Percentiles rank a stretch among this genome's conserved stretches.
These are phyloP conservation scores for Ennomos quercinarius DNA, from an alignment of 2,888 invertebrate genomes.

Conservation along the genomic window DNA sequence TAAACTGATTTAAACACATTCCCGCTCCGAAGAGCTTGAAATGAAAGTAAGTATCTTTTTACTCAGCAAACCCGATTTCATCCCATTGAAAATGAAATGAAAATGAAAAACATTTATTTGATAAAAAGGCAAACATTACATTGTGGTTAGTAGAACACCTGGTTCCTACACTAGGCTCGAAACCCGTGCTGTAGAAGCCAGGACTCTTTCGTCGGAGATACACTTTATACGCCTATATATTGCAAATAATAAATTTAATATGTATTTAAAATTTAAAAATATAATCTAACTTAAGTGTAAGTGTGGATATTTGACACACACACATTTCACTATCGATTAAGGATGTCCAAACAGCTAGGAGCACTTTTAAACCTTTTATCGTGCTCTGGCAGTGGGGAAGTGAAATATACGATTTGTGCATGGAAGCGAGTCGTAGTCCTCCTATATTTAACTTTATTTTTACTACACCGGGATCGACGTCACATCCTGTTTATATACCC, in stretches of 20 bases:
- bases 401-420: constrained; percentile 51
- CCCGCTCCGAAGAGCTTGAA: not conserved
- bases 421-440: constrained; percentile 5
- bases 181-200: too few species aligned
- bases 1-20: not conserved
- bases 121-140: too few species aligned
- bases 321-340: constrained; percentile 35
- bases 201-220: too few species aligned
- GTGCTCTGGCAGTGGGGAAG: constrained; percentile 54
- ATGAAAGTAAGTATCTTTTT: constrained; percentile 8
- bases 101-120: too few species aligned
- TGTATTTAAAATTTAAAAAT: too few species aligned
- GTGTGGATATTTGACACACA: too few species aligned
- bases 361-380: constrained; percentile 72
- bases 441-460: constrained; percentile 41
- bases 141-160: too few species aligned
- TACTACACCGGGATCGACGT: constrained; percentile 14
- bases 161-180: too few species aligned
- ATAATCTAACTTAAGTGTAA: too few species aligned
- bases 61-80: constrained; percentile 15
- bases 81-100: too few species aligned
- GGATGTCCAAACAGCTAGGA: constrained; percentile 51
- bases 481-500: constrained; percentile 7
- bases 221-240: too few species aligned
- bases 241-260: too few species aligned